These are phyloP conservation scores for Lasioglossum leucozonium DNA, from an alignment of 2,888 invertebrate genomes.

Conservation along the genomic window DNA sequence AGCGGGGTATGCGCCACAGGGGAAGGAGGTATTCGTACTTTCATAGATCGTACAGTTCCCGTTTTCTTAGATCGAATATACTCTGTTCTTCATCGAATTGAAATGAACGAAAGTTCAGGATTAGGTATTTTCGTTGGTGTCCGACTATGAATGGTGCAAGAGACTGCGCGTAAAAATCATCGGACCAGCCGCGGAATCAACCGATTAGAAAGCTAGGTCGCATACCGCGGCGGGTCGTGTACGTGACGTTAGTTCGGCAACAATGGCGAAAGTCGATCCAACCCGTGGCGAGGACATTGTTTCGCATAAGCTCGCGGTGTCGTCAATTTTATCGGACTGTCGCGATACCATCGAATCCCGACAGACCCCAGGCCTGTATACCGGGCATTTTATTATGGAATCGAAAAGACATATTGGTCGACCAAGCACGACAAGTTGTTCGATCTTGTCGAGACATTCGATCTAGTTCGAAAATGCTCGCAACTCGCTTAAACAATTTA, in stretches of 20 bases:
- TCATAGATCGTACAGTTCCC: too few relatives aligned
- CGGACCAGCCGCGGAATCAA: constrained; percentile 28
- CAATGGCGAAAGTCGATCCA: constrained; percentile 59
- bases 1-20: too few relatives aligned
- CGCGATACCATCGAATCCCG: constrained; percentile 31
- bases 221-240: constrained; percentile 34
- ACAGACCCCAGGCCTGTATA: neutral
- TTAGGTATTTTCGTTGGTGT: neutral
- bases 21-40: too few relatives aligned
- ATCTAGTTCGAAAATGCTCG: neutral
- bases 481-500: neutral
- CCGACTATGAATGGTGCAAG: neutral
- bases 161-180: constrained; percentile 21
- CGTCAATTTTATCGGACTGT: constrained; percentile 54
- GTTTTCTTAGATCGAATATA: too few relatives aligned
- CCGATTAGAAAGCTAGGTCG: constrained; percentile 52
- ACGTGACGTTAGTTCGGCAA: constrained; percentile 56
- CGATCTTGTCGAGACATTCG: constrained; percentile 1
- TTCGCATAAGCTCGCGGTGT: constrained; percentile 29
- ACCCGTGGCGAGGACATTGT: constrained; percentile 42
- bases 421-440: neutral
- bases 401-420: neutral
- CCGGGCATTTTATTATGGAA: neutral
- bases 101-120: neutral
- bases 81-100: neutral